Conservation (phyloP, 2,113 vertebrate species). For the Tachysurus vachellii region DNA sequence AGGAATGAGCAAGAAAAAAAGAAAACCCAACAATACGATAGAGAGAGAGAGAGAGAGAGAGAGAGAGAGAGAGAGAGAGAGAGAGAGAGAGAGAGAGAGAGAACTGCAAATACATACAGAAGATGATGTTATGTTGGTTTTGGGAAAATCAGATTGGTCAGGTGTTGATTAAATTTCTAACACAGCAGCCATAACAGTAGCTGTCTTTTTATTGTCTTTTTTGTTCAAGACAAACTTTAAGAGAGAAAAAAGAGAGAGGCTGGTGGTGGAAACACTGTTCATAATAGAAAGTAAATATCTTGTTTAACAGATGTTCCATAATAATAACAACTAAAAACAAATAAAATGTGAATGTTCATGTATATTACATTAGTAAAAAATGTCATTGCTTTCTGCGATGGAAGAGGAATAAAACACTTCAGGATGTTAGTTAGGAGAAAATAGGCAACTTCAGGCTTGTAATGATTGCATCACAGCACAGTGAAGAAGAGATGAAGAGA, state of each 20-base stretch:
- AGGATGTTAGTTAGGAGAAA: no score
- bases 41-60: not conserved
- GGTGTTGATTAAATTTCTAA: not conserved
- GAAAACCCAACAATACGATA: not conserved
- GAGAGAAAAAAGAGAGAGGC: not conserved
- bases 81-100: not conserved
- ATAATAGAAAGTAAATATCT: not conserved
- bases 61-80: not conserved
- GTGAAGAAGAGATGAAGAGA: not conserved
- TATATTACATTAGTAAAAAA: not conserved
- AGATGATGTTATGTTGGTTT: no score
- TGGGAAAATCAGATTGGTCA: not conserved
- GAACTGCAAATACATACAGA: not conserved
- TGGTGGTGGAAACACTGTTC: not conserved
- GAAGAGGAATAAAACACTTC: not conserved
- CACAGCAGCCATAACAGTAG: not conserved
- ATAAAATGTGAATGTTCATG: not conserved
- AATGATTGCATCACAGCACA: not conserved
- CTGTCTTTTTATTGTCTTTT: no score
- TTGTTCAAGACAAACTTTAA: not conserved
- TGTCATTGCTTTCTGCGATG: not conserved
- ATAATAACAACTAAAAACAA: not conserved
- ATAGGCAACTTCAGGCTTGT: not conserved
- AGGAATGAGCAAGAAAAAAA: not conserved
- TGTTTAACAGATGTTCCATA: not conserved